A percentile compares a stretch with the other conserved stretches of the same genome.
Evolutionary conservation across 2,113 vertebrate species (phyloP).

Genomic region (Microtus montanus): DNA sequence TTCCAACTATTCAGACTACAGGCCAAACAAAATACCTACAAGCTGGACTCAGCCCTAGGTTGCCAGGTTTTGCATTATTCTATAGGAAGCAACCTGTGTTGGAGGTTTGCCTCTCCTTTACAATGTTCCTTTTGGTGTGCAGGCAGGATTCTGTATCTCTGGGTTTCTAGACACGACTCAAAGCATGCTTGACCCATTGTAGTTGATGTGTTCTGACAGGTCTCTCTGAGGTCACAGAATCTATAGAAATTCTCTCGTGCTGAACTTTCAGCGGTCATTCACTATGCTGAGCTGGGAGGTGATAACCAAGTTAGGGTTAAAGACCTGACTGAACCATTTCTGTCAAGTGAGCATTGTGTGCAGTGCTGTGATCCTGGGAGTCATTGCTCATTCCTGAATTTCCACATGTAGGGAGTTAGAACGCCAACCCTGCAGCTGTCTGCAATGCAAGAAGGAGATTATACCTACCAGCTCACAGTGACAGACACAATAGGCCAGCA

Average conservation of each 20-base stretch:
- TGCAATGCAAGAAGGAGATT: slow-evolving; percentile 98
- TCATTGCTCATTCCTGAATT: slow-evolving; percentile 26
- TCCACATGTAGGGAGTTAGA: slow-evolving; percentile 90
- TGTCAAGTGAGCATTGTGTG: not conserved
- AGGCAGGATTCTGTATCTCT: not conserved
- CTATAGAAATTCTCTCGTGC: not conserved
- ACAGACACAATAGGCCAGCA: slow-evolving; percentile 96
- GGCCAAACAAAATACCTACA: slow-evolving; percentile 39
- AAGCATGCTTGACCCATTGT: slow-evolving; percentile 24
- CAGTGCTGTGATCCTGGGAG: not conserved
- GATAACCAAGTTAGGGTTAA: slow-evolving; percentile 16
- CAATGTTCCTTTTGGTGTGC: slow-evolving; percentile 33
- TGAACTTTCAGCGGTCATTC: not conserved
- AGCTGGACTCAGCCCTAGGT: not conserved
- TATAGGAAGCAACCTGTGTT: not conserved
- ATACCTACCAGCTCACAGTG: slow-evolving; percentile 97
- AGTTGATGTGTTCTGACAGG: not conserved
- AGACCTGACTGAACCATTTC: slow-evolving; percentile 14
- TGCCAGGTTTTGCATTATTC: slow-evolving; percentile 10
- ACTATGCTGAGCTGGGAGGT: not conserved
- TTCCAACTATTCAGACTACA: not conserved
- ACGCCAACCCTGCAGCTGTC: slow-evolving; percentile 95
- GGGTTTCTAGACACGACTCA: not conserved
- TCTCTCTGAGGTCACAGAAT: slow-evolving; percentile 24
- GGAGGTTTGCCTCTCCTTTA: slow-evolving; percentile 28